Conservation (phyloP, 92 coral and sea anemone species). For the Anthopleura xanthogrammica region DNA sequence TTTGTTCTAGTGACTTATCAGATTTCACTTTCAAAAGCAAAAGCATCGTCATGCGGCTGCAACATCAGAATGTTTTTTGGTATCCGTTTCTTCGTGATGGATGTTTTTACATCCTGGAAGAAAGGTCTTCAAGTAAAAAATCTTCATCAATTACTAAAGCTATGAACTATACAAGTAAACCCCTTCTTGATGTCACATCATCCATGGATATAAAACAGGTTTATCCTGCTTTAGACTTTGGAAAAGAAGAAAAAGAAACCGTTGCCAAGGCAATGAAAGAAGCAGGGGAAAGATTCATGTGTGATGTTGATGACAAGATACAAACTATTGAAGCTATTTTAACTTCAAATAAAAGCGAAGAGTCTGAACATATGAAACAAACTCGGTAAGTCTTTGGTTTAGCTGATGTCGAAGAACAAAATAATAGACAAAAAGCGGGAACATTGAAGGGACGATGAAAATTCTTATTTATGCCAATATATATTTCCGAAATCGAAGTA, state of each 20-base stretch:
- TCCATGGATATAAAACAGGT: slow-evolving; percentile 18
- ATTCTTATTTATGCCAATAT: no score
- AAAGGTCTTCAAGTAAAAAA: neutral
- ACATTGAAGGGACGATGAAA: no score
- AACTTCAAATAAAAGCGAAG: neutral
- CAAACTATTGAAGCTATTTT: slow-evolving; percentile 7
- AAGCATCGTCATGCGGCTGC: slow-evolving; percentile 49
- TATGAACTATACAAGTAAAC: neutral
- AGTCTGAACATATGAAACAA: neutral
- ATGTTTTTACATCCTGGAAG: slow-evolving; percentile 58
- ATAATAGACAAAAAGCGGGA: no score
- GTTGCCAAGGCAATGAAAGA: neutral
- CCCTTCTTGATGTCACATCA: slow-evolving; percentile 3
- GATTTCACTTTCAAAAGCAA: slow-evolving; percentile 44
- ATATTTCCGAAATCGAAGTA: no score
- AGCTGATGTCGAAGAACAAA: no score
- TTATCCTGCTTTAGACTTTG: neutral
- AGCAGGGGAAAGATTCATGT: neutral
- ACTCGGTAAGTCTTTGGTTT: no score
- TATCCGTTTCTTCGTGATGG: slow-evolving; percentile 65
- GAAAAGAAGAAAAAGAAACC: neutral
- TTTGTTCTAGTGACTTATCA: slow-evolving; percentile 1
- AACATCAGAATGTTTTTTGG: slow-evolving; percentile 31
- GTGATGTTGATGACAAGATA: slow-evolving; percentile 9
- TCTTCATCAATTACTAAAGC: neutral